Evolutionary conservation across 2,888 invertebrate genomes (phyloP).

Genomic region (Mactromeris polynyma): DNA sequence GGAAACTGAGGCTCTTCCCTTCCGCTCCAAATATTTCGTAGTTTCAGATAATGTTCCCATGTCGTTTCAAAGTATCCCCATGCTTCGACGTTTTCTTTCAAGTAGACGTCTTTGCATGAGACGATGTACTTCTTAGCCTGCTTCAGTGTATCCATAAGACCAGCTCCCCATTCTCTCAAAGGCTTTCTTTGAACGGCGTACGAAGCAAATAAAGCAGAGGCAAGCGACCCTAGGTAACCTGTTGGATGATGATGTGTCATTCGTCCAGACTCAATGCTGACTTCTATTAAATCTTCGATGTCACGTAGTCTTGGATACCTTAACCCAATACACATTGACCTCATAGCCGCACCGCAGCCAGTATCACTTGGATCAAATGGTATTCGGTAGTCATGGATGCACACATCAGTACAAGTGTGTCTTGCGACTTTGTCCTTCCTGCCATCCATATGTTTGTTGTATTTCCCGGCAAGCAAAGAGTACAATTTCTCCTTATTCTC

Average conservation of each 20-base stretch:
- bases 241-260: conserved; percentile 86
- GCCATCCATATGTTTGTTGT: conserved; percentile 79
- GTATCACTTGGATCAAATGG: conserved; percentile 77
- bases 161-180: conserved; percentile 81
- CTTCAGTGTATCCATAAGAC: conserved; percentile 77
- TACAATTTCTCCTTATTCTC: conserved; percentile 70
- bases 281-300: conserved; percentile 82
- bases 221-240: conserved; percentile 85
- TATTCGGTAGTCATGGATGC: conserved; percentile 34
- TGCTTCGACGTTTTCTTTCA: conserved; percentile 77
- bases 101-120: conserved; percentile 66
- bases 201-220: conserved; percentile 84
- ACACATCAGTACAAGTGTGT: conserved; percentile 21
- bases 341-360: conserved; percentile 86
- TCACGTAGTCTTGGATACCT: conserved; percentile 81
- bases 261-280: conserved; percentile 84
- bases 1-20: conserved; percentile 78
- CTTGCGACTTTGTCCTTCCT: conserved; percentile 75
- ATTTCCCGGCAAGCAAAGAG: conserved; percentile 71
- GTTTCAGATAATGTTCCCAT: conserved; percentile 81
- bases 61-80: conserved; percentile 82
- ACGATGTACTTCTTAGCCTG: conserved; percentile 80
- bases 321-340: conserved; percentile 86
- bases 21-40: conserved; percentile 74
- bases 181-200: conserved; percentile 84